Percentiles rank a stretch among this genome's conserved stretches.
phyloP scores from a whole-genome alignment of 2,888 invertebrate genomes.

The Noctua janthe region DNA sequence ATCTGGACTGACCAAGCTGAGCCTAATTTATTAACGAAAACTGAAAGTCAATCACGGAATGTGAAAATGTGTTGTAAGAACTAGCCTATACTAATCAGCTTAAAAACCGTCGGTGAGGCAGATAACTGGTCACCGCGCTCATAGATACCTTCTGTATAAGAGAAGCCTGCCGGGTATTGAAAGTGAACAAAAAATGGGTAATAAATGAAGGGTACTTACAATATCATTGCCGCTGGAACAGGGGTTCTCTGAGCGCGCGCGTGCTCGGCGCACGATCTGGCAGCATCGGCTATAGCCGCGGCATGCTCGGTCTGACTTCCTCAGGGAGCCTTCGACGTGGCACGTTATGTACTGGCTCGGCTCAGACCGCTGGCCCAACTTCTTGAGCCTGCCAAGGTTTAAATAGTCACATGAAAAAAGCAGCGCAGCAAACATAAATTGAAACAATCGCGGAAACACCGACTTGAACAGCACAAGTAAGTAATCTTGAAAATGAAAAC shows the following conservation, averaged over 20 bases:
- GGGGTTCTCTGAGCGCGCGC: slow-evolving; percentile 84
- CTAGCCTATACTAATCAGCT: background rate
- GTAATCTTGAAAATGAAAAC: background rate
- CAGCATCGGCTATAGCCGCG: slow-evolving; percentile 78
- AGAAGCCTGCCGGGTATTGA: too few relatives aligned
- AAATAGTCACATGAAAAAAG: slow-evolving; percentile 34
- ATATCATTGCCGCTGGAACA: slow-evolving; percentile 88
- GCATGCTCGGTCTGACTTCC: slow-evolving; percentile 90
- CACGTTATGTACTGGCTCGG: slow-evolving; percentile 92
- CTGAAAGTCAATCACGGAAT: background rate
- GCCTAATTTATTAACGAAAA: background rate
- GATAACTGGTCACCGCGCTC: background rate
- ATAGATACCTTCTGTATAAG: background rate
- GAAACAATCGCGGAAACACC: background rate
- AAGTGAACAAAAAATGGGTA: background rate
- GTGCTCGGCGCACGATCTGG: slow-evolving; percentile 83
- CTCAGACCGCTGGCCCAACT: slow-evolving; percentile 92
- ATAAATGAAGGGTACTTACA: slow-evolving; percentile 63
- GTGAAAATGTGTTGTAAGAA: background rate
- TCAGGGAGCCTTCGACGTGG: slow-evolving; percentile 92
- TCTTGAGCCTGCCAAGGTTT: slow-evolving; percentile 77
- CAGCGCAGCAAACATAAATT: slow-evolving; percentile 24
- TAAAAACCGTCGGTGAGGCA: background rate
- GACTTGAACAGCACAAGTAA: background rate
- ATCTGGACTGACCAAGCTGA: background rate